Evolutionary conservation across 2,888 invertebrate genomes (phyloP), one percentile per base, ranked within the genome.

Genomic region (Uloborus plumipes): DNA sequence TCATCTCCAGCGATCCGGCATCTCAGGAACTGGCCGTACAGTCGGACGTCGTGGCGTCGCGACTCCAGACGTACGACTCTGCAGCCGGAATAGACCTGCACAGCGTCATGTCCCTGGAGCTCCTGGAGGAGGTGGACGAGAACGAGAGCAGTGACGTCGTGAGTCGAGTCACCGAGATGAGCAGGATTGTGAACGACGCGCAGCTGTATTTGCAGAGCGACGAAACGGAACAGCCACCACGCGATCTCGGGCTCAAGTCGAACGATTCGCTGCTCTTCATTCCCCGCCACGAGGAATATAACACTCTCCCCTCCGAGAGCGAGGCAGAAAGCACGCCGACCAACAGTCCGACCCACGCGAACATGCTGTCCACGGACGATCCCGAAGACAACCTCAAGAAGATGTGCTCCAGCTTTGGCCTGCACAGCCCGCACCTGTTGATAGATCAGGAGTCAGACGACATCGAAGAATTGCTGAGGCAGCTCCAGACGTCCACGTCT

Each of bases 241-340:
- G 92, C n/a, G 92, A 92, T 85, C 88, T 95, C 16, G 81, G 81
- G 11, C 61, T 76, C 18, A 94, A 94, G 88, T 95, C 95, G 88
- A 94, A 94, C 87, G 95, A 95, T 89, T 95, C 95, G 0, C 90
- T 95, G 75, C 91, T 94, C 20, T 90, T 95, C 49, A 89, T 95
- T 81, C 74, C 64, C 26, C 75, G 81, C 50, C 80, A 80, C 64
- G 67, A 85, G 16, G 77, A 66, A 55, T 73, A 65, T 64, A 62
- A 71, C 47, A 65, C 51, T 61, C 65, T 78, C 73, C 88, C 88
- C 87, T 94, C 94, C 3, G 95, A 95, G 89, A 95, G 95, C 88
- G 95, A 95, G 88, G 95, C 94, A 66, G 95, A 96, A 88, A 94
- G 94, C 84, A 95, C 95, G 2, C 95, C 95, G 0, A 93, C 93